These are phyloP conservation scores for Willowsia nigromaculata DNA, from an alignment of 2,888 invertebrate species.

Conservation along the genomic window DNA sequence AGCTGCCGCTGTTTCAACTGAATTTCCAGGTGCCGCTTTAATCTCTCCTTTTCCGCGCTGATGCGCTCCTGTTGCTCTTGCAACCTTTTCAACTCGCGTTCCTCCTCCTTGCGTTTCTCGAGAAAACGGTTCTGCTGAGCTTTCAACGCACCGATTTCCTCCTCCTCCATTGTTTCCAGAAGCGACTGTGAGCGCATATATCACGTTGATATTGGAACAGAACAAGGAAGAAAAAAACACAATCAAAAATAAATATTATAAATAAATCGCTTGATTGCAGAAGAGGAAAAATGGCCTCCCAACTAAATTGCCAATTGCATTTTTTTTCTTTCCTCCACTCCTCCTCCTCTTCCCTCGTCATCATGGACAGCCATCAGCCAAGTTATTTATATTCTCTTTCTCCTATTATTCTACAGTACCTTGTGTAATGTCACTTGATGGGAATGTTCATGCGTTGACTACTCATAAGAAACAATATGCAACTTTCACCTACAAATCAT, in stretches of 20 bases:
- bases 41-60: conserved; percentile 74
- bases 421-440: too few relatives aligned
- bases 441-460: too few relatives aligned
- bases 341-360: not conserved
- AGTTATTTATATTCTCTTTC: not conserved
- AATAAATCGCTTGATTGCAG: not conserved
- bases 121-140: conserved; percentile 88
- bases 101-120: conserved; percentile 89
- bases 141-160: conserved; percentile 90
- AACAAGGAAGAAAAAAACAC: not conserved
- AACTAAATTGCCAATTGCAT: not conserved
- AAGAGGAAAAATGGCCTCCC: not conserved
- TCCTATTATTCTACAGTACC: too few relatives aligned
- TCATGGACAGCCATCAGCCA: not conserved
- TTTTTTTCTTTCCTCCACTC: not conserved
- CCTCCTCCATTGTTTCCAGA: conserved; percentile 84
- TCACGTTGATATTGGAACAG: too few relatives aligned
- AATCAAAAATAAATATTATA: not conserved
- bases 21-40: conserved; percentile 41
- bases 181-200: conserved; percentile 64
- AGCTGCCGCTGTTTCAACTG: conserved; percentile 36
- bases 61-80: conserved; percentile 86
- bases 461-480: too few relatives aligned
- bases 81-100: conserved; percentile 89
- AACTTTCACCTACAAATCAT: too few relatives aligned